These are phyloP conservation scores for Forficula auricularia DNA, from an alignment of 1,140 invertebrate species.

Conservation along the genomic window DNA sequence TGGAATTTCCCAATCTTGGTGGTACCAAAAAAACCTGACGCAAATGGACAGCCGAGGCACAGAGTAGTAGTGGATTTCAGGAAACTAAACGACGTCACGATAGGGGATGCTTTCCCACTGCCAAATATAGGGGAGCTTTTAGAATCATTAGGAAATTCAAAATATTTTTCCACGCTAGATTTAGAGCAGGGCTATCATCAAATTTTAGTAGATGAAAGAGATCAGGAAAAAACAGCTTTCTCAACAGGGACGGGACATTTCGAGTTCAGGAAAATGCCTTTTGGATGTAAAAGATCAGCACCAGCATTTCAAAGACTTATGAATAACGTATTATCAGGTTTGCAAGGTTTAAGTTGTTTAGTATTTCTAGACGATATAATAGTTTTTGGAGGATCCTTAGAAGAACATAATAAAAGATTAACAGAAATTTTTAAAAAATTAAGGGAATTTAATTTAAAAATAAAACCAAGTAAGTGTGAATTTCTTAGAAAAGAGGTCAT, in stretches of 20 bases:
- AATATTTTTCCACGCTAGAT: constrained; percentile 23
- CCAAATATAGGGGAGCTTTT: constrained; percentile 26
- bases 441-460: constrained; percentile 14
- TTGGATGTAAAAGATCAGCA: constrained; percentile 23
- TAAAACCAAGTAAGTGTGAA: constrained; percentile 20
- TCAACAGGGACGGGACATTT: constrained; percentile 18
- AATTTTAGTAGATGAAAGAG: constrained; percentile 12
- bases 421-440: too few species aligned
- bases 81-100: constrained; percentile 22
- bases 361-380: constrained; percentile 6
- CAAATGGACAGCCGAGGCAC: constrained; percentile 2
- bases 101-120: constrained; percentile 25
- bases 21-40: constrained; percentile 9
- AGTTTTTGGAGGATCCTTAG: constrained; percentile 2
- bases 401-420: not conserved
- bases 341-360: constrained; percentile 8
- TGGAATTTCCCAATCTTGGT: constrained; percentile 7
- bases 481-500: constrained; percentile 16
- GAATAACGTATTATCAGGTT: constrained; percentile 13
- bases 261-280: constrained; percentile 21
- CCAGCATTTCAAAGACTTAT: constrained; percentile 19
- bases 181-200: constrained; percentile 21
- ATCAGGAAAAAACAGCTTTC: constrained; percentile 30
- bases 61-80: constrained; percentile 24
- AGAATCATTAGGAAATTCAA: constrained; percentile 16